Evolutionary conservation across 2,113 vertebrate species (phyloP), one percentile per base, ranked within the genome.

Genomic region (Pterocles gutturalis): DNA sequence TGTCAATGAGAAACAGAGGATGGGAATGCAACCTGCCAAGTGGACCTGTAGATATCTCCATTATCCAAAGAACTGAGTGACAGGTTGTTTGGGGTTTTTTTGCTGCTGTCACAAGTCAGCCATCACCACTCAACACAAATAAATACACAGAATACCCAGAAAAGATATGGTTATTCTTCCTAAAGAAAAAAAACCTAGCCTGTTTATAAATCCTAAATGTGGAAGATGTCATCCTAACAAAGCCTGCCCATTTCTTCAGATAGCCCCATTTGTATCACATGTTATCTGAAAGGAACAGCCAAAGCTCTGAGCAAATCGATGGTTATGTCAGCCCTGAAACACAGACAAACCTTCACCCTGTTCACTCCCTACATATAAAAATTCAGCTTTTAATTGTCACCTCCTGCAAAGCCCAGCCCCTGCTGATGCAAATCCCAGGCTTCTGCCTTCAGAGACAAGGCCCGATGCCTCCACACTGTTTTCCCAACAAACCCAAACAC

Each of bases 41-140:
- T 6, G 15, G 45, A 45, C 28, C 4, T 0, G 1, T 17, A 36
- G 7, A 4, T 7, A 38, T 17, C 45, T 22, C 18, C 36, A 3
- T 18, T 7, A 13, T 5, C 20, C 78, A 60, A 7, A 75, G 34
- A 66, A 58, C 24, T 53, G 36, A 88, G 9, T 19, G 46, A 64
- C 57, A 88, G 65, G 22, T 15, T 34, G 41, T 41, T 41, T 41
- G 53, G 11, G 19, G 29, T 20, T 24, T n/a, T 33, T n/a, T 21
- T 29, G 4, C 8, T 45, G 22, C 22, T 29, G 36, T 36, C 75
- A 72, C 17, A 34, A 81, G n/a, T 41, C 55, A 80, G 31, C 9
- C 57, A 28, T 3, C 24, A 24, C 53, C 29, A 66, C 58, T 61
- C 66, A 46, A 38, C 26, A 20, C 17, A 70, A 66, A 58, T 13